Evolutionary conservation across 1,140 invertebrate species (phyloP).

Genomic region (Drosophila elegans): DNA sequence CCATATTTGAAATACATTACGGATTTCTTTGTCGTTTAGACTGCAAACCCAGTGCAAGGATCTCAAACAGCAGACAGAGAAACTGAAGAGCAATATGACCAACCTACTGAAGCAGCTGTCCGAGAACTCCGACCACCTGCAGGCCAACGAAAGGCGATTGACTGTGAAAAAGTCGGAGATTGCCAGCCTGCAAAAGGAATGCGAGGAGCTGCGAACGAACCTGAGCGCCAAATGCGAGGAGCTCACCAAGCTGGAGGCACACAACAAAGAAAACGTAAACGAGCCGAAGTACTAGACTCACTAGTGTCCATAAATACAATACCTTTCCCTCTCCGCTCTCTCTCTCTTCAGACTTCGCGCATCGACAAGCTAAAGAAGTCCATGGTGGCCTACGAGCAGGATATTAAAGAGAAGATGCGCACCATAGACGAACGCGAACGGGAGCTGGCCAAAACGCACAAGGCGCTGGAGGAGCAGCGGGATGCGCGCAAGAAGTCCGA

Average conservation of each 20-base stretch:
- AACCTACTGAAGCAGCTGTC: constrained; percentile 76
- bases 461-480: constrained; percentile 72
- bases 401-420: constrained; percentile 77
- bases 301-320: background rate
- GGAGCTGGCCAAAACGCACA: constrained; percentile 69
- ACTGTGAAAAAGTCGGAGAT: constrained; percentile 71
- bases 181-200: constrained; percentile 52
- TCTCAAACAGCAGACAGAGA: constrained; percentile 69
- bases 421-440: constrained; percentile 70
- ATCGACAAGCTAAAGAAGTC: constrained; percentile 80
- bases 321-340: no score
- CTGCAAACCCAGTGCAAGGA: constrained; percentile 78
- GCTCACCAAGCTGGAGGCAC: constrained; percentile 56
- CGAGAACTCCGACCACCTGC: constrained; percentile 64
- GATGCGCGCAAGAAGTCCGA: constrained; percentile 78
- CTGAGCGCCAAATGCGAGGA: constrained; percentile 65
- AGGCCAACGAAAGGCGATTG: constrained; percentile 70
- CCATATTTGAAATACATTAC: background rate
- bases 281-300: background rate
- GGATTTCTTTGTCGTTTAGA: constrained; percentile 10
- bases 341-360: constrained; percentile 46
- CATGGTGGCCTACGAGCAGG: constrained; percentile 69
- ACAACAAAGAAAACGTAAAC: constrained; percentile 73
- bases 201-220: constrained; percentile 57
- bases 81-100: constrained; percentile 69